phyloP scores from a whole-genome alignment of 1,140 invertebrate genomes.

The Drosophila nigromelanica region DNA sequence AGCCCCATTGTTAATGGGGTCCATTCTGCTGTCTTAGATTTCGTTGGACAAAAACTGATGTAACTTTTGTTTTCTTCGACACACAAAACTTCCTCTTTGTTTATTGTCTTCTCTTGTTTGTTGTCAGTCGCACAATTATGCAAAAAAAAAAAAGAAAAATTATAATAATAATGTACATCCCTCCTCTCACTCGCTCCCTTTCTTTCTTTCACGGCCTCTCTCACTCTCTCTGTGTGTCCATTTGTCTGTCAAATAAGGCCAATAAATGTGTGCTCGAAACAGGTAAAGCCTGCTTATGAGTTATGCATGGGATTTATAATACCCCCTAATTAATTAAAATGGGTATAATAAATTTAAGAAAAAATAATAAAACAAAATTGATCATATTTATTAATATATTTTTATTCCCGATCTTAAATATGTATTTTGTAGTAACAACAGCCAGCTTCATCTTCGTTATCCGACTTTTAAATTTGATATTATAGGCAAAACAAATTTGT shows the following conservation, averaged over 20 bases:
- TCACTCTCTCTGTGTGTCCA: slow-evolving; percentile 13
- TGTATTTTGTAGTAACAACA: too few relatives aligned
- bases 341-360: slow-evolving; percentile 1
- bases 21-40: slow-evolving; percentile 29
- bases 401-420: too few relatives aligned
- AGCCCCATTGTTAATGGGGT: slow-evolving; percentile 22
- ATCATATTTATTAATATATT: too few relatives aligned
- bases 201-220: neutral
- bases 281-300: slow-evolving; percentile 51
- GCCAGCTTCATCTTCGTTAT: too few relatives aligned
- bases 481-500: too few relatives aligned
- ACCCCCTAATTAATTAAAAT: neutral
- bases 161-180: slow-evolving; percentile 2
- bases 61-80: slow-evolving; percentile 78
- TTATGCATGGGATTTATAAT: slow-evolving; percentile 67
- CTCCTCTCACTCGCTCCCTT: neutral
- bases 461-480: too few relatives aligned
- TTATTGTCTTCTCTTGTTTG: slow-evolving; percentile 24
- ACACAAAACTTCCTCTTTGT: slow-evolving; percentile 69
- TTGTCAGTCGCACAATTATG: slow-evolving; percentile 57
- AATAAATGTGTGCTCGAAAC: slow-evolving; percentile 48
- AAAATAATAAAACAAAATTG: neutral
- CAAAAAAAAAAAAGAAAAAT: slow-evolving; percentile 46
- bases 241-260: slow-evolving; percentile 40
- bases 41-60: slow-evolving; percentile 56